Percentiles rank a stretch among this genome's conserved stretches.
These are phyloP conservation scores for Syncerus caffer DNA, from an alignment of 2,797 vertebrate species.

Conservation along the genomic window DNA sequence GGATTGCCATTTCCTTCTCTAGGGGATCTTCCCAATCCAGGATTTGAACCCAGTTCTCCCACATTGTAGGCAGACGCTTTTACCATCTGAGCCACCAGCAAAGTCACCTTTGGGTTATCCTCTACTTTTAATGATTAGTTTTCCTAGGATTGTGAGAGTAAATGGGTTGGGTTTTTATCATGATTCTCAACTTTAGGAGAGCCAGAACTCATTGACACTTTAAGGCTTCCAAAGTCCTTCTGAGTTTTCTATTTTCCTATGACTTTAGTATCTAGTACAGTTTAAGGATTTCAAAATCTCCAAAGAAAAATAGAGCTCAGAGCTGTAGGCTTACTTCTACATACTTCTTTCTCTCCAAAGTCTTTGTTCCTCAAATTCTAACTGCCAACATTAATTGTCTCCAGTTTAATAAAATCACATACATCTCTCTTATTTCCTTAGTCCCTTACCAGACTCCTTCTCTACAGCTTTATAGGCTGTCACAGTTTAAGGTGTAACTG, in stretches of 20 bases:
- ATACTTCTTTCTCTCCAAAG: neutral
- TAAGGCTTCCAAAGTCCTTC: neutral
- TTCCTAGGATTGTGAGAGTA: neutral
- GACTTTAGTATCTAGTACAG: neutral
- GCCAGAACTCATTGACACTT: neutral
- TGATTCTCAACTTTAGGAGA: neutral
- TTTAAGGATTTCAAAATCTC: neutral
- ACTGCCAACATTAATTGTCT: neutral
- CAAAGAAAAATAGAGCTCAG: neutral
- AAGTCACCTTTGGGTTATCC: neutral
- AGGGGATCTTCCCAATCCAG: neutral
- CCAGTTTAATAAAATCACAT: neutral
- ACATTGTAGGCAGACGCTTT: neutral
- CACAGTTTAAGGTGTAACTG: neutral
- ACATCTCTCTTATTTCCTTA: neutral
- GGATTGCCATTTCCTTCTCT: neutral
- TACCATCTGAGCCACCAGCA: neutral
- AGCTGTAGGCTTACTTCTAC: neutral
- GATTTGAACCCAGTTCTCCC: rapidly evolving
- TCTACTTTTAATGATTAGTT: neutral
- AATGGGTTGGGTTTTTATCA: neutral
- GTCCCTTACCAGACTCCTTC: neutral
- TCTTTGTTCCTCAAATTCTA: neutral
- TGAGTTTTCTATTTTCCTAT: neutral
- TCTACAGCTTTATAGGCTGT: neutral